These are phyloP conservation scores for Pseudomyrmex dendroicus DNA, from an alignment of 1,140 invertebrate species.

Conservation along the genomic window DNA sequence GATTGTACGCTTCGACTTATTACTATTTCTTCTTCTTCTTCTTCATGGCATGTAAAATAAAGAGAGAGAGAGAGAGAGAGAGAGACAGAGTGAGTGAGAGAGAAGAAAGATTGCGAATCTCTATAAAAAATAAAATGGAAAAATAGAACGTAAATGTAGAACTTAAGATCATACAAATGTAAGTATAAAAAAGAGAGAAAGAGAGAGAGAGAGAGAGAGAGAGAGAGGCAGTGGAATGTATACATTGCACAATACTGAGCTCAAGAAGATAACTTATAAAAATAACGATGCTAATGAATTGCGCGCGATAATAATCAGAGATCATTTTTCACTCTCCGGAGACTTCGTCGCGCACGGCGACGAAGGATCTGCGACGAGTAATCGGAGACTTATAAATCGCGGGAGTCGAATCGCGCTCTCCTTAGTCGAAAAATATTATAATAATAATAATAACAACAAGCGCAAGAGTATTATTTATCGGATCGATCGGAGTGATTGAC, in stretches of 20 bases:
- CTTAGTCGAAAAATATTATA: slow-evolving; percentile 63
- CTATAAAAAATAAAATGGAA: slow-evolving; percentile 39
- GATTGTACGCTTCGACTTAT: slow-evolving; percentile 67
- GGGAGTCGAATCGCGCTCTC: slow-evolving; percentile 34
- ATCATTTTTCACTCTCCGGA: slow-evolving; percentile 73
- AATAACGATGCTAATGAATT: slow-evolving; percentile 63
- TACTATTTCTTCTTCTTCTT: slow-evolving; percentile 43
- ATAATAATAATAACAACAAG: slow-evolving; percentile 8
- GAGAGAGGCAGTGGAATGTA: slow-evolving; percentile 80
- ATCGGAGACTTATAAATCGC: slow-evolving; percentile 38
- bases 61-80: neutral
- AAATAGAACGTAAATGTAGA: slow-evolving; percentile 36
- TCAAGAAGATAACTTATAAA: slow-evolving; percentile 60
- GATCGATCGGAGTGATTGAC: slow-evolving; percentile 10
- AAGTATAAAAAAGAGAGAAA: slow-evolving; percentile 52
- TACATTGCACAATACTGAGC: slow-evolving; percentile 83
- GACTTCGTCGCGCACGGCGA: neutral
- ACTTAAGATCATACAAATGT: slow-evolving; percentile 51
- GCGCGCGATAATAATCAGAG: slow-evolving; percentile 73
- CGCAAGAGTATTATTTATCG: slow-evolving; percentile 35
- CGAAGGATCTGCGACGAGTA: slow-evolving; percentile 1
- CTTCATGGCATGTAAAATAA: slow-evolving; percentile 73
- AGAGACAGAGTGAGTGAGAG: too few relatives aligned
- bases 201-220: slow-evolving; percentile 40
- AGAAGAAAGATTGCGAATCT: slow-evolving; percentile 63